Base-by-base conservation (phyloP, 2,797 vertebrate genomes). In the Cephalopachus bancanus region DNA sequence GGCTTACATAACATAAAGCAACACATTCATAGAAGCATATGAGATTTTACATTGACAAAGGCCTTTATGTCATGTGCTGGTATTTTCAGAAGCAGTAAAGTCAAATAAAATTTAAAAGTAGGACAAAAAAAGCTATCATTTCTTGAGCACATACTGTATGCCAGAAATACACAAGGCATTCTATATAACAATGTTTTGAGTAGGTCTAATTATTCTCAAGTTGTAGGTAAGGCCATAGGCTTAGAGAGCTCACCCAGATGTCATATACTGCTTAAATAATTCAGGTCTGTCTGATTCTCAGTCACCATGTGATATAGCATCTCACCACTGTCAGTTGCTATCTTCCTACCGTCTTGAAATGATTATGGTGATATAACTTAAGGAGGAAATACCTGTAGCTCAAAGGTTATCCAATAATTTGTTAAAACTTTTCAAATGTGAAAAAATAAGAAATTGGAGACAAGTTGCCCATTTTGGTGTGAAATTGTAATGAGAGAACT, bases 381-480 rank as follows among this genome's bases (percentile, higher is more conserved):
- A 94, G 93, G 69, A 96, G 96, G 98, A 95, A 98, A 83, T 94
- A 97, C 91, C 96, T 98, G 96, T 95, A 95, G 24, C 85, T 95
- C 96, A 97, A 97, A 97, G 96, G 80, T 96, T 97, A 95, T 71
- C 67, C 89, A 97, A 94, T 93, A 97, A 95, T 97, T 97, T 96
- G 85, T 92, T 74, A 98, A 98, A 98, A 71, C 0, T 65, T 93
- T 97, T 93, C 91, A 97, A 87, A 97, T 94, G 94, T 94, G 93
- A 94, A 95, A 80, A 96, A 96, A 97, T 97, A 97, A 98, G 97
- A 90, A 97, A 96, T 0, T 83, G 83, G 96, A 96, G 1, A 10
- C 14, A 59, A 91, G 97, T 95, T 97, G 97, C 62, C 60, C 91
- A 44, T 95, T 97, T 96, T 96, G 97, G 95, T 76, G 97, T 96